Base-by-base conservation (phyloP, 2,888 invertebrate species). In the Hesperia comma region DNA sequence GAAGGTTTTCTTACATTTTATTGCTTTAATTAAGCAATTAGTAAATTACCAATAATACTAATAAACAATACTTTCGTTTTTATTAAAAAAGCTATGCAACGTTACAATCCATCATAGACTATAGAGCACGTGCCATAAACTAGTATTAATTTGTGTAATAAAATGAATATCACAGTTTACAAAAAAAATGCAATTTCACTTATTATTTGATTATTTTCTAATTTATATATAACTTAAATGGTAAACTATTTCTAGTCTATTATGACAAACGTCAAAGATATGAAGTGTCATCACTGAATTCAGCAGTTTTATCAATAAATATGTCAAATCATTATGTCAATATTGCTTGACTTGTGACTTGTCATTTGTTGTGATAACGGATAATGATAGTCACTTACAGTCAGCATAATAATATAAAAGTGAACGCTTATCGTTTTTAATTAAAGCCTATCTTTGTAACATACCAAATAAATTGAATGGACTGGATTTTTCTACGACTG, bases 321-420 rank as follows among this genome's bases (percentile, higher is more conserved):
- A n/a, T 17, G 43, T 41, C 26, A 51, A 37, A 6, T 49, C 53
- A 51, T 33, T 51, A 60, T 64, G 53, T 68, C 66, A 66, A 60
- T 66, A 41, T 60, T 60, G 66, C 60, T 61, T 67, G 58, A 56
- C 49, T 71, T 71, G 69, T 71, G 69, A 73, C n/a, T n/a, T n/a
- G n/a, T n/a, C n/a, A 26, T 72, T 66, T 62, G 19, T 71, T 69
- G 68, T 72, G 75, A 73, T 76, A 75, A 72, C 69, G 72, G 21
- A 49, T 49, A 49, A 19, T 51, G 51, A 51, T 51, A 51, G 21
- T 51, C 51, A 51, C 10, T 21, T 51, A 75, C 71, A 71, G 69
- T 75, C 75, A 75, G 75, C 72, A 64, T 49, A 61, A 51, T 51
- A 49, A 49, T 12, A 19, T 49, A 51, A 26, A 26, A 46, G 66